Evolutionary conservation across 1,140 invertebrate species (phyloP).

Genomic region (Caenorhabditis inopinata): DNA sequence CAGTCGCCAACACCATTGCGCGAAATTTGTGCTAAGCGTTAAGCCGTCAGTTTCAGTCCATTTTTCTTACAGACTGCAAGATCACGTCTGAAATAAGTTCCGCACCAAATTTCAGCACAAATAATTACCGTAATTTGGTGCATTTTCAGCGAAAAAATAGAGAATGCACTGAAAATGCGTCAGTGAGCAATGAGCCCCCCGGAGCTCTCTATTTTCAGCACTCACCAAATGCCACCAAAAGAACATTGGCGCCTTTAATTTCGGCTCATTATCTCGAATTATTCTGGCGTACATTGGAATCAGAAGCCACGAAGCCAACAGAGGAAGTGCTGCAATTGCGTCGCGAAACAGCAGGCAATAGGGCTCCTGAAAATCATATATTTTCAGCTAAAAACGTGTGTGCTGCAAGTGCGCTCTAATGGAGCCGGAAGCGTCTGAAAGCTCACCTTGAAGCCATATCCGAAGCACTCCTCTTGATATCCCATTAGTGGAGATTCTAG

Average conservation of each 20-base stretch:
- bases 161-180: no score
- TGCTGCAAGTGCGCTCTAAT: no score
- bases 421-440: no score
- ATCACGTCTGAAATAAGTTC: no score
- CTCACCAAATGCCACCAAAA: conserved; percentile 11
- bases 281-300: background rate
- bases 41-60: no score
- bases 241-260: background rate
- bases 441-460: background rate
- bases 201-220: background rate
- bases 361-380: background rate
- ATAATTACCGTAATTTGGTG: no score
- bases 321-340: background rate
- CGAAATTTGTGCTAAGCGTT: no score
- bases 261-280: background rate
- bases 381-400: background rate
- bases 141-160: background rate
- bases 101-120: no score
- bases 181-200: no score
- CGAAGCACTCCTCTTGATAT: conserved; percentile 2
- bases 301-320: background rate
- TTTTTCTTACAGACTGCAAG: no score
- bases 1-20: no score
- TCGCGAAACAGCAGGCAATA: background rate
- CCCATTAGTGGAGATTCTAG: background rate